phyloP scores from a whole-genome alignment of 2,797 vertebrate species.

The Semotilus atromaculatus region DNA sequence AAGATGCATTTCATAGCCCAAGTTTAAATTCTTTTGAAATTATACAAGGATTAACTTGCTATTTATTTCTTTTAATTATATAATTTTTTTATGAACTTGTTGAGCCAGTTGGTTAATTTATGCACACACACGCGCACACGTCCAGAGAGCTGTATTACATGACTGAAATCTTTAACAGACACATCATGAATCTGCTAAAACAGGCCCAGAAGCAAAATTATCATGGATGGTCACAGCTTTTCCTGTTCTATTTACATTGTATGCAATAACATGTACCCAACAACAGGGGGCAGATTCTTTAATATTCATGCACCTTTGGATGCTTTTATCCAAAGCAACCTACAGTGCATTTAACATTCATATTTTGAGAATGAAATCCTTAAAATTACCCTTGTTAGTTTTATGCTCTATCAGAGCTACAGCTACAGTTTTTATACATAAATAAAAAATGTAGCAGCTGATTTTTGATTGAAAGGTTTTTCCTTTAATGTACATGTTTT shows the following conservation, averaged over 20 bases:
- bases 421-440: too few species aligned
- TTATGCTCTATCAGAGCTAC: background rate
- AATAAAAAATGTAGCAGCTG: too few species aligned
- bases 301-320: background rate
- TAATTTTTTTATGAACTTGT: background rate
- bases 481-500: background rate
- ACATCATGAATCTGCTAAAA: constrained; percentile 19
- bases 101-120: background rate
- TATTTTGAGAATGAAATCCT: background rate
- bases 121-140: too few species aligned
- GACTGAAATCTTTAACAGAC: constrained; percentile 14
- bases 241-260: background rate
- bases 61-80: background rate
- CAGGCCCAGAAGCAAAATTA: background rate
- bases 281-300: background rate
- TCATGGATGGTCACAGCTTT: background rate
- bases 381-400: background rate
- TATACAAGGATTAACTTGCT: background rate
- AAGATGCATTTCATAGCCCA: background rate
- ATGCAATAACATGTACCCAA: background rate
- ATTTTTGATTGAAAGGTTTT: background rate
- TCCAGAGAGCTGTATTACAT: constrained; percentile 3
- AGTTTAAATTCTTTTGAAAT: background rate
- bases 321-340: background rate
- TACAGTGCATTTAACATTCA: background rate